Conservation (phyloP, 2,888 invertebrate species). For the Cerastoderma edule region DNA sequence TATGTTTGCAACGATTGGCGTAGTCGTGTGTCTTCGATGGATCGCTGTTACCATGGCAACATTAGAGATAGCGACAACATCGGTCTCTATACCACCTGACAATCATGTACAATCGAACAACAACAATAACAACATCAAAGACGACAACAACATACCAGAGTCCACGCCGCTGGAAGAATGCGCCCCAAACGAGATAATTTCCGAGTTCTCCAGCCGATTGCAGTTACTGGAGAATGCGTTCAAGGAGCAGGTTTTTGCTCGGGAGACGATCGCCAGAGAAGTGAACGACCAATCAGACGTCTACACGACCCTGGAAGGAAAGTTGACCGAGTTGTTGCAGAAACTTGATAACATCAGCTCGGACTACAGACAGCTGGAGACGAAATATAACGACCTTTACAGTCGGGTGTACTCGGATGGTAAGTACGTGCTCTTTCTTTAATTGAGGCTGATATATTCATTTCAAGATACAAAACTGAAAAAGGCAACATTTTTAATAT, state of each 20-base stretch:
- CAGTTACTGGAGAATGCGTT: constrained; percentile 76
- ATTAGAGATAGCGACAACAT: constrained; percentile 21
- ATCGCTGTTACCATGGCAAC: constrained; percentile 41
- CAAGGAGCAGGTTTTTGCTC: constrained; percentile 75
- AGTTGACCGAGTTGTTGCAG: constrained; percentile 63
- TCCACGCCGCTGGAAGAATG: constrained; percentile 59
- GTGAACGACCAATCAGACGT: constrained; percentile 74
- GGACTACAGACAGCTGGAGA: constrained; percentile 57
- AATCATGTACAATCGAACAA: constrained; percentile 2
- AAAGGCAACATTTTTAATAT: too few species aligned
- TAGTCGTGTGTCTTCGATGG: constrained; percentile 60
- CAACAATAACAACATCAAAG: constrained; percentile 9
- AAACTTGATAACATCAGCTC: constrained; percentile 64
- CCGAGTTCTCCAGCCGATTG: constrained; percentile 73
- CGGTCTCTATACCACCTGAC: background rate
- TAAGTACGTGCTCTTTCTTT: too few species aligned
- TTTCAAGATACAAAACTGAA: too few species aligned
- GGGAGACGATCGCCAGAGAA: constrained; percentile 71
- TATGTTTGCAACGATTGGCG: constrained; percentile 64
- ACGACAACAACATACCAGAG: constrained; percentile 24
- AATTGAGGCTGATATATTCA: too few species aligned
- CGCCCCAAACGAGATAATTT: constrained; percentile 62
- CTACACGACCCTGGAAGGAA: constrained; percentile 63
- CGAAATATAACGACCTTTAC: constrained; percentile 43
- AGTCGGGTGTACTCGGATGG: constrained; percentile 50